These are phyloP conservation scores for Aplysina aerophoba DNA, from an alignment of 37 sponge, comb jelly and placozoan genomes.

Conservation along the genomic window DNA sequence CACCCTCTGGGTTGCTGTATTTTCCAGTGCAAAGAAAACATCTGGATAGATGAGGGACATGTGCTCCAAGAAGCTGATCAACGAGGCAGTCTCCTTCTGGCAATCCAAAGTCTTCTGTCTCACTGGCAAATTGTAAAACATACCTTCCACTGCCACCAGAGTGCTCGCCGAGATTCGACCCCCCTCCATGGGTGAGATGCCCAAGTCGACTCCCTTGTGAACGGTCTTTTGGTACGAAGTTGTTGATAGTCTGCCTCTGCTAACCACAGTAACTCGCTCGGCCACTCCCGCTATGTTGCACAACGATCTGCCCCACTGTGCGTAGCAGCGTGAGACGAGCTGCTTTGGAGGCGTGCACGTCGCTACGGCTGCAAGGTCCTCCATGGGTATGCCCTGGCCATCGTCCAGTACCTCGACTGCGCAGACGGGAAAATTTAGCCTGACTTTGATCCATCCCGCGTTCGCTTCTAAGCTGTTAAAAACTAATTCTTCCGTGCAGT, in stretches of 20 bases:
- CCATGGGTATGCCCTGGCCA: background rate
- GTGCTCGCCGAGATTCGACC: background rate
- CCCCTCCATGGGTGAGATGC: background rate
- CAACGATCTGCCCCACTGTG: background rate
- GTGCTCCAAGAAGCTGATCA: background rate
- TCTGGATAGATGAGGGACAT: conserved; percentile 1
- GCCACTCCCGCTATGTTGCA: background rate
- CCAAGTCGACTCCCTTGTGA: background rate
- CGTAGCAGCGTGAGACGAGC: background rate
- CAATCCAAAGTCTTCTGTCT: background rate
- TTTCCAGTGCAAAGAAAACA: background rate
- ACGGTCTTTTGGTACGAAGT: background rate
- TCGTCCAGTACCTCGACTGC: conserved; percentile 22
- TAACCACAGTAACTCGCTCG: background rate
- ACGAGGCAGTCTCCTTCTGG: background rate
- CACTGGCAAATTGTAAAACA: conserved; percentile 20
- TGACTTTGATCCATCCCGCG: conserved; percentile 68
- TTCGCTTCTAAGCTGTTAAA: conserved; percentile 88
- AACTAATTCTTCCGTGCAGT: conserved; percentile 81
- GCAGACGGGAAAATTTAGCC: conserved; percentile 28
- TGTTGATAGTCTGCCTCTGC: background rate
- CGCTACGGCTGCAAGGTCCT: background rate
- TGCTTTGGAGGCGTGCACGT: background rate
- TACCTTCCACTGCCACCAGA: background rate
- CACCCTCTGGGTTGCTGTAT: background rate